phyloP scores from a whole-genome alignment of 2,113 vertebrate species.

The rat (Rattus norvegicus) region GRCr8 NC_086020.1:17051501-17052000 shows the following conservation, averaged over 20 bases:
- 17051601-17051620: neutral
- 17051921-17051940: neutral
- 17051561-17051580: constrained; percentile 2
- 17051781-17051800: constrained; percentile 13
- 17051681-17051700: neutral
- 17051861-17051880: neutral
- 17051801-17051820: neutral
- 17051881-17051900: neutral
- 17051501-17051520: neutral
- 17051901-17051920: neutral
- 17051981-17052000: neutral
- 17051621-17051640: neutral
- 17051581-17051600: neutral
- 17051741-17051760: neutral
- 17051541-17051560: neutral
- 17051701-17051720: neutral
- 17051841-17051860: constrained; percentile 6
- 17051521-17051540: neutral
- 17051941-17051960: neutral
- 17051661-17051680: neutral
- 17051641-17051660: neutral
- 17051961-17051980: neutral
- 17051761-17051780: constrained; percentile 38
- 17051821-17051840: neutral
- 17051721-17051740: constrained; percentile 27